A percentile compares a stretch with the other conserved stretches of the same genome.
phyloP scores from a whole-genome alignment of 2,113 vertebrate genomes.

The Ciconia maguari region DNA sequence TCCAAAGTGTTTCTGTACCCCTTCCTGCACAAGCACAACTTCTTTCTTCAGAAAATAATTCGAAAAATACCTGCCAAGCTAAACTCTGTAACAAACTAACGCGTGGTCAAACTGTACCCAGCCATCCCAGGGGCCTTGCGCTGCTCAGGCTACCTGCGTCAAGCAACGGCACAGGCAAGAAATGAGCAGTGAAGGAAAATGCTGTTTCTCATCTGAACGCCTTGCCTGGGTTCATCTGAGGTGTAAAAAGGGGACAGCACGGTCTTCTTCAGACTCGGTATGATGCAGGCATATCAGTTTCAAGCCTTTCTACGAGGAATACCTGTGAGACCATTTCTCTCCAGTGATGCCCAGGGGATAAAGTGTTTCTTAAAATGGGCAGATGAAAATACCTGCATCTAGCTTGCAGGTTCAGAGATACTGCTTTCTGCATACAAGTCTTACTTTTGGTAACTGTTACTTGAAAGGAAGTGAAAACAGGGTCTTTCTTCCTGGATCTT shows the following conservation, averaged over 20 bases:
- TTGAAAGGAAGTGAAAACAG: conserved; percentile 39
- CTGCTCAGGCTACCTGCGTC: neutral
- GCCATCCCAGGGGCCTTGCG: neutral
- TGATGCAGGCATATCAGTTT: neutral
- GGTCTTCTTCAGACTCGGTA: neutral
- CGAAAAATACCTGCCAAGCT: neutral
- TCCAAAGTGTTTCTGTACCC: neutral
- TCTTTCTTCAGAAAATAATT: neutral
- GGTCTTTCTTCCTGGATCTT: conserved; percentile 55
- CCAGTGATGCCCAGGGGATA: neutral
- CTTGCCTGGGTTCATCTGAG: neutral
- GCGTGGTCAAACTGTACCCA: neutral
- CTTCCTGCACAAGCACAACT: neutral
- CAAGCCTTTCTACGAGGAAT: neutral
- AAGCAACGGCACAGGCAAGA: neutral
- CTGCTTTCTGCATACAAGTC: neutral
- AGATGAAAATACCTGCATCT: neutral
- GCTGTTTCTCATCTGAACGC: neutral
- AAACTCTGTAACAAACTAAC: neutral
- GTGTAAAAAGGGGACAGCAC: neutral
- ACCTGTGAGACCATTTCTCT: neutral
- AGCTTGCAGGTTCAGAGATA: neutral
- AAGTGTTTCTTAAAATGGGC: neutral
- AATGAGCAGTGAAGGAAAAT: neutral
- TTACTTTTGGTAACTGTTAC: neutral